Evolutionary conservation across 2,113 vertebrate species (phyloP), one percentile per base, ranked within the genome.

Genomic region (Ginglymostoma cirratum): DNA sequence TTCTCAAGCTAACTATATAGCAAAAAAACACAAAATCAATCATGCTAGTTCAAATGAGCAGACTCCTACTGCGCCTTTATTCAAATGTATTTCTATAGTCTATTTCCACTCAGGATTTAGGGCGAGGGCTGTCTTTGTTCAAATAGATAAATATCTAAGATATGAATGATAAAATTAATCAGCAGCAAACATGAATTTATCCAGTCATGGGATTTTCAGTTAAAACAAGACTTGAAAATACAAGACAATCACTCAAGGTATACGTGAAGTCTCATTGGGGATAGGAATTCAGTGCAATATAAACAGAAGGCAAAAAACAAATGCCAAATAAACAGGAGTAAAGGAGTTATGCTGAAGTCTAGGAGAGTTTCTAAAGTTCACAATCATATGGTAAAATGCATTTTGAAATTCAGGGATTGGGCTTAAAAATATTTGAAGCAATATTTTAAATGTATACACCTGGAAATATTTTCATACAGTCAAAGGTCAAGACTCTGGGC

Each of bases 221-320:
- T 66, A 34, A 93, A 93, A 8, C 87, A 92, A 34, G 5, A 92
- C 89, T 34, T 93, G 89, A 93, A 92, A 92, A 93, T 93, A 45
- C 19, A 48, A 21, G 42, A 5, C 19, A 42, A 23, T 23, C 34
- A 27, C 38, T 95, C 67, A 48, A 72, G 45, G 3, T 45, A 7
- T 34, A 52, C 17, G 42, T 95, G 30, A 52, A 34, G 67, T 93
- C 89, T 24, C 19, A 72, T 17, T 24, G 42, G 94, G 52, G 69
- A 30, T 52, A 24, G 23, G 24, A 76, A 95, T 95, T 95, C 67
- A 95, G 30, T 48, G 38, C 23, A 70, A 95, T 34, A 76, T 76
- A n/a, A 72, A 52, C 94, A 70, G 24, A 12, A 4, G 48, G 17
- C 45, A 95, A 27, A 15, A 69, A 95, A 5, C 24, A 95, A 76